These are phyloP conservation scores for Zaprionus davidi DNA, from an alignment of 1,140 invertebrate species.

Conservation along the genomic window DNA sequence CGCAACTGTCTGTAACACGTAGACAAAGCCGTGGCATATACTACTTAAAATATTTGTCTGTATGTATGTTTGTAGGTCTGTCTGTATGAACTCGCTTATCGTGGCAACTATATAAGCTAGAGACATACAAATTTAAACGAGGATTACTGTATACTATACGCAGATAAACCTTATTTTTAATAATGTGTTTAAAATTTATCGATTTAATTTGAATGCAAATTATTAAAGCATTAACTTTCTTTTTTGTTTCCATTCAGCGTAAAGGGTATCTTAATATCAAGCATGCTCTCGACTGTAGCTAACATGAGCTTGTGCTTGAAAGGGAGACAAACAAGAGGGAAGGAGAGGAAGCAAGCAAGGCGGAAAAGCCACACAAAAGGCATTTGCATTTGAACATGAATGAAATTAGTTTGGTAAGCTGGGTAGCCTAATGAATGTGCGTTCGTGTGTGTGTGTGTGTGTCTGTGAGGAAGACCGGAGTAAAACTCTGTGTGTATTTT, in stretches of 20 bases:
- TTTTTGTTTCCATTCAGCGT: too few relatives aligned
- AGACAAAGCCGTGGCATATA: background rate
- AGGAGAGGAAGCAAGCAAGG: conserved; percentile 2
- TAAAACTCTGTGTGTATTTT: conserved; percentile 13
- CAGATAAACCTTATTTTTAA: too few relatives aligned
- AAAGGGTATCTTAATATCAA: background rate
- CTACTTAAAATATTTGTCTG: background rate
- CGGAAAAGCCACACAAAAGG: conserved; percentile 65
- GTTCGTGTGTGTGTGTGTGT: conserved; percentile 9
- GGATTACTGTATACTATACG: too few relatives aligned
- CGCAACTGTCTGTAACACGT: background rate
- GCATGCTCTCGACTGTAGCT: background rate
- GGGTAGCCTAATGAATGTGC: conserved; percentile 39
- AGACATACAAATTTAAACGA: too few relatives aligned
- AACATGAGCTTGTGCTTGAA: background rate
- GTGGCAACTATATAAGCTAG: background rate
- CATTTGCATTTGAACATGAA: conserved; percentile 58
- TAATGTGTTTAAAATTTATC: too few relatives aligned
- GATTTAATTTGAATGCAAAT: too few relatives aligned
- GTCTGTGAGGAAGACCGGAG: conserved; percentile 26
- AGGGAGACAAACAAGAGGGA: background rate
- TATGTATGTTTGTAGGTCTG: too few relatives aligned
- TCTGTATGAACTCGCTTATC: too few relatives aligned
- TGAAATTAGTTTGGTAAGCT: conserved; percentile 69
- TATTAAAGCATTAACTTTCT: too few relatives aligned